phyloP scores from a whole-genome alignment of 2,888 invertebrate species.

The Syrphus vitripennis region DNA sequence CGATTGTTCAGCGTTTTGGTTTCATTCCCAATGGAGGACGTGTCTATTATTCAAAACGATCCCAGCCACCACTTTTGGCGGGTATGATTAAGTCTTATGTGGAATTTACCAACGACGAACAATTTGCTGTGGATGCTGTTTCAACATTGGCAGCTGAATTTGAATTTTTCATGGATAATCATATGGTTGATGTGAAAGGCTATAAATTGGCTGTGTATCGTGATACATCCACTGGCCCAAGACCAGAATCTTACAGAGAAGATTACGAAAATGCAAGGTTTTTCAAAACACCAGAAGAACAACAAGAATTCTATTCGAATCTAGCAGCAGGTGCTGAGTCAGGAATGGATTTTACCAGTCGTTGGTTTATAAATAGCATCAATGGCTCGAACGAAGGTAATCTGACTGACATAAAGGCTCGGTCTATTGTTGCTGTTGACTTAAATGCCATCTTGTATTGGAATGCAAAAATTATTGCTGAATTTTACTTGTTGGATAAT shows the following conservation, averaged over 20 bases:
- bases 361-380: conserved; percentile 89
- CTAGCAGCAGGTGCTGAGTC: conserved; percentile 95
- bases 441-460: conserved; percentile 93
- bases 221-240: conserved; percentile 89
- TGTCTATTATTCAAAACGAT: conserved; percentile 91
- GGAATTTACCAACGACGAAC: conserved; percentile 86
- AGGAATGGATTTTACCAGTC: conserved; percentile 97
- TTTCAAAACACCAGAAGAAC: conserved; percentile 83
- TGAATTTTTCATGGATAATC: conserved; percentile 91
- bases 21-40: conserved; percentile 96
- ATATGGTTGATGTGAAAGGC: conserved; percentile 85
- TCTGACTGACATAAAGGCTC: conserved; percentile 88
- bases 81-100: conserved; percentile 92
- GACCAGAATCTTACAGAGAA: conserved; percentile 95
- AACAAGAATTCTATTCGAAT: conserved; percentile 89
- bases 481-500: conserved; percentile 85
- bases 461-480: conserved; percentile 89
- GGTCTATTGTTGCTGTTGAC: conserved; percentile 94
- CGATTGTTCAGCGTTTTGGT: conserved; percentile 89
- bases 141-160: conserved; percentile 89
- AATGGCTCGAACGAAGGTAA: conserved; percentile 87
- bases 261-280: conserved; percentile 84
- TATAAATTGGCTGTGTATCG: conserved; percentile 88
- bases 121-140: conserved; percentile 86
- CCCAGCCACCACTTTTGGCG: conserved; percentile 90